Base-by-base conservation (phyloP, 2,113 vertebrate species). In the Ceyx melanurus region DNA sequence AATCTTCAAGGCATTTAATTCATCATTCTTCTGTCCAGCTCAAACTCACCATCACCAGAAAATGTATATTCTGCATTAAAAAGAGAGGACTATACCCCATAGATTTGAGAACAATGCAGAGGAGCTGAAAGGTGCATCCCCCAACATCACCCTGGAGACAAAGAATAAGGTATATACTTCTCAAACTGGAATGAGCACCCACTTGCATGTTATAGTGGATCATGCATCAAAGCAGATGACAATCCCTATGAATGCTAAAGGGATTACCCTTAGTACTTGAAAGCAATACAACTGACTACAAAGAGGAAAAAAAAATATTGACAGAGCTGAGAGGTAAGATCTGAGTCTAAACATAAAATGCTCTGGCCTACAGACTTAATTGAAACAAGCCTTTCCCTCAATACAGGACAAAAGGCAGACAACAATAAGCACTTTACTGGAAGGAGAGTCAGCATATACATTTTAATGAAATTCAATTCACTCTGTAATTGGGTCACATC, bases 401-500 rank as follows among this genome's bases (percentile, higher is more conserved):
- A 33, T 74, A 86, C 92, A 65, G 58, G 73, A 93, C 71, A 88
- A 93, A 97, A 96, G 84, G 26, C 76, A 91, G 54, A 42, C 57
- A 85, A 68, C 76, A 95, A 83, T 40, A 83, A 92, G 68, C 51
- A 77, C 64, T 88, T 92, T 83, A 92, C 75, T 91, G 66, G 64
- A 95, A 96, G 61, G 67, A 94, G 48, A 70, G 16, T 6, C 25
- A 72, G 58, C 1, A 0, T 72, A 93, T 71, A 75, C 33, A 73
- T 82, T 96, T 96, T 93, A 97, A 96, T 96, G 90, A 96, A 94
- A 97, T 96, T 89, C 92, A 95, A 81, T 95, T 96, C 74, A 92
- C 77, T 93, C 89, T 80, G 89, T 96, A 98, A 97, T 96, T 97
- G 96, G 95, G 96, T 97, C 96, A 96, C 88, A 97, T 91, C 82